Percentiles rank a stretch among this genome's conserved stretches.
Conservation (phyloP, 2,797 vertebrate genomes). For the Cheracebus regulus region DNA sequence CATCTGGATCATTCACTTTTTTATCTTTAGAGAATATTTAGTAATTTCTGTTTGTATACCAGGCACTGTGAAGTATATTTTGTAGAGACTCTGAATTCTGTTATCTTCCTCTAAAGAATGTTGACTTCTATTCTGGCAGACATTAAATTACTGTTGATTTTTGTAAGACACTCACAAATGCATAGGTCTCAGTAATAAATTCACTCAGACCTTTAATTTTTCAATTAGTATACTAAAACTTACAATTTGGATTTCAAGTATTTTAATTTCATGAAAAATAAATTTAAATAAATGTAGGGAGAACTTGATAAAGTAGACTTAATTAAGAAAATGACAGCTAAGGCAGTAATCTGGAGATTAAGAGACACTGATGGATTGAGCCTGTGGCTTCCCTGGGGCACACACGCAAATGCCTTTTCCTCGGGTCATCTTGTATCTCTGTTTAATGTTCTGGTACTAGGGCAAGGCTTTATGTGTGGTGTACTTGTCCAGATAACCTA, state of each 20-base stretch:
- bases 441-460: too few species aligned
- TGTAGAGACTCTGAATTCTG: neutral
- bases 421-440: fast-evolving
- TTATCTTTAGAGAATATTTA: too few species aligned
- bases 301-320: neutral
- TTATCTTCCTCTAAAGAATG: neutral
- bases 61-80: neutral
- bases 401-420: fast-evolving
- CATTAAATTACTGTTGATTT: neutral
- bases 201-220: neutral
- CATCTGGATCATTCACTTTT: neutral
- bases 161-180: neutral
- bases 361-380: too few species aligned
- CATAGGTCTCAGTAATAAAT: neutral
- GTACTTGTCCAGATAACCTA: neutral
- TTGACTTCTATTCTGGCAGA: neutral
- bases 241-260: neutral
- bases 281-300: neutral
- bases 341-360: neutral
- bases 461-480: neutral
- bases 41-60: neutral
- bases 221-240: neutral
- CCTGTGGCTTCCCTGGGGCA: neutral
- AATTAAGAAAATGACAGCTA: neutral
- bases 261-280: neutral